Evolutionary conservation across 2,797 vertebrate species (phyloP).

Genomic region (Morelia viridis): DNA sequence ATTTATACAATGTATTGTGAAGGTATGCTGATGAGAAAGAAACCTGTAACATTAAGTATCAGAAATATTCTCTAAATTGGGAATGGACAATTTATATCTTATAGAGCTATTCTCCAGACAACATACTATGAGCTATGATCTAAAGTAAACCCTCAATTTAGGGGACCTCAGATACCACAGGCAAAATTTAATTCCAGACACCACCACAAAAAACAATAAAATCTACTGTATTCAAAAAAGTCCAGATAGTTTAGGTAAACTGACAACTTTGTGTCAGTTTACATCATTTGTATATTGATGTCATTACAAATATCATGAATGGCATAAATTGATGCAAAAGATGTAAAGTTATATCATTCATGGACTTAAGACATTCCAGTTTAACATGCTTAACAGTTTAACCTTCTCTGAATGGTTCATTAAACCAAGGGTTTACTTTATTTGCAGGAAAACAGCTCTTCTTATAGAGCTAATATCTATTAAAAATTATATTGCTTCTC

Average conservation of each 20-base stretch:
- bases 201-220: not conserved
- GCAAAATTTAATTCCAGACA: not conserved
- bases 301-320: not conserved
- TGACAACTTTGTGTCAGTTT: not conserved
- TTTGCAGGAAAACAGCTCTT: not conserved
- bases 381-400: not conserved
- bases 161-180: not conserved
- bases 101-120: not conserved
- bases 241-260: not conserved
- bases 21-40: not conserved
- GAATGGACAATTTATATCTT: not conserved
- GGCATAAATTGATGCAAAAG: not conserved
- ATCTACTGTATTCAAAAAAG: not conserved
- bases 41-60: not conserved
- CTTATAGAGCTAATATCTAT: not conserved
- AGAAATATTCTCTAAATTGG: not conserved
- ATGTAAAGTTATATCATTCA: not conserved
- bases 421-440: not conserved
- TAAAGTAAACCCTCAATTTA: not conserved
- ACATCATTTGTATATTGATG: not conserved
- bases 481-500: not conserved
- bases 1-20: not conserved
- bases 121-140: not conserved
- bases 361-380: not conserved
- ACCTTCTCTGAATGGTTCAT: not conserved